phyloP scores from a whole-genome alignment of 2,888 invertebrate genomes.

The Mantis religiosa region DNA sequence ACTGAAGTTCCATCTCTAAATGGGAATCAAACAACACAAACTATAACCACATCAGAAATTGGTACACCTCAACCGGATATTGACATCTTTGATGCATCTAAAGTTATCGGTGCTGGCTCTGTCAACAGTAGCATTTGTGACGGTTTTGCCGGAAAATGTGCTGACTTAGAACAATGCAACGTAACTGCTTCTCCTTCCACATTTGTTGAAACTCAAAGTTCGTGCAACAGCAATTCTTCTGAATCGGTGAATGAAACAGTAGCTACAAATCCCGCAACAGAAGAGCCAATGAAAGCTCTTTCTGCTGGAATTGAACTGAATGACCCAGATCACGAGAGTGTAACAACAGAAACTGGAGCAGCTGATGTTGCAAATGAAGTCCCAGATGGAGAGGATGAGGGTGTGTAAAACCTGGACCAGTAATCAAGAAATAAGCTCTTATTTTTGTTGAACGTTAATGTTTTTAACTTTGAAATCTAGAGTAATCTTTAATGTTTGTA shows the following conservation, averaged over 20 bases:
- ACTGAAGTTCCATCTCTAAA: not conserved
- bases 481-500: too few species aligned
- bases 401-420: too few species aligned
- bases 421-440: too few species aligned
- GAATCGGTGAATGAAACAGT: not conserved
- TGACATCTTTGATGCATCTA: not conserved
- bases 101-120: not conserved
- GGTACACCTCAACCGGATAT: not conserved
- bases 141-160: not conserved
- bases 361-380: too few species aligned
- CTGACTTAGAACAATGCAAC: not conserved
- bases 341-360: not conserved
- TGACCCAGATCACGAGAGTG: not conserved
- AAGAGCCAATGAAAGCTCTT: not conserved
- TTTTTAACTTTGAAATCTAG: too few species aligned
- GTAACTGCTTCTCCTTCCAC: not conserved
- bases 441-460: too few species aligned
- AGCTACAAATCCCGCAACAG: not conserved
- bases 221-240: too few species aligned
- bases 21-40: not conserved
- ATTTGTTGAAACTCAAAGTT: not conserved
- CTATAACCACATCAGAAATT: not conserved
- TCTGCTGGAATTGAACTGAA: not conserved
- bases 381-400: too few species aligned
- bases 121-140: not conserved